phyloP scores from a whole-genome alignment of 2,888 invertebrate species.

The Ischnura elegans region DNA sequence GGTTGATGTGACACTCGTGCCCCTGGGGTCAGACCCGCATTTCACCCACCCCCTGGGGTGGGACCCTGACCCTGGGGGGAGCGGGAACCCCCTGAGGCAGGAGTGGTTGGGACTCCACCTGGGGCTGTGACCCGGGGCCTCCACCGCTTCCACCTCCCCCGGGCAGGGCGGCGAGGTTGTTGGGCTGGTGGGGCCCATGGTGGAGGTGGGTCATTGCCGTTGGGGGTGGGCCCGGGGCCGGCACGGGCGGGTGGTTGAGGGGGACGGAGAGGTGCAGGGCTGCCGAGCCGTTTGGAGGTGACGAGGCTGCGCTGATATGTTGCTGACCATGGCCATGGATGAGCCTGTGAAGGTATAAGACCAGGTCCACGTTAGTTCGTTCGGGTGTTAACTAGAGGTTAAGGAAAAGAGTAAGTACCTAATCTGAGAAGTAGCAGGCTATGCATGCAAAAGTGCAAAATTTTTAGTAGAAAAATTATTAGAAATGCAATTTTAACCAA shows the following conservation, averaged over 20 bases:
- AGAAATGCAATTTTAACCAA: too few species aligned
- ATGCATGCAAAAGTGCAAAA: too few species aligned
- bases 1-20: slow-evolving; percentile 76
- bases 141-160: neutral
- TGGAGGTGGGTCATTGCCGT: slow-evolving; percentile 73
- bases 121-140: slow-evolving; percentile 67
- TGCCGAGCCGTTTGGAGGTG: slow-evolving; percentile 82
- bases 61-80: slow-evolving; percentile 74
- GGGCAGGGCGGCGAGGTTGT: slow-evolving; percentile 16
- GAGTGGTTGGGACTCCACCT: slow-evolving; percentile 80
- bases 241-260: slow-evolving; percentile 78
- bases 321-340: slow-evolving; percentile 60
- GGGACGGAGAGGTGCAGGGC: slow-evolving; percentile 78
- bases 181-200: slow-evolving; percentile 70
- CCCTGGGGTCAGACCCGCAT: slow-evolving; percentile 90
- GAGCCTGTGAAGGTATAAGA: neutral
- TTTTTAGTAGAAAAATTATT: too few species aligned
- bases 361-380: neutral
- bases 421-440: too few species aligned
- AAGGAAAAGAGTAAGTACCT: neutral
- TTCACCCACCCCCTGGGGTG: slow-evolving; percentile 92
- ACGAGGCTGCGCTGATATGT: slow-evolving; percentile 74
- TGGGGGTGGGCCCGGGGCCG: slow-evolving; percentile 71
- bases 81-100: slow-evolving; percentile 77
- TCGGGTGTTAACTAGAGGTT: neutral